Evolutionary conservation across 1,140 invertebrate genomes (phyloP).

Genomic region (Samia ricini): DNA sequence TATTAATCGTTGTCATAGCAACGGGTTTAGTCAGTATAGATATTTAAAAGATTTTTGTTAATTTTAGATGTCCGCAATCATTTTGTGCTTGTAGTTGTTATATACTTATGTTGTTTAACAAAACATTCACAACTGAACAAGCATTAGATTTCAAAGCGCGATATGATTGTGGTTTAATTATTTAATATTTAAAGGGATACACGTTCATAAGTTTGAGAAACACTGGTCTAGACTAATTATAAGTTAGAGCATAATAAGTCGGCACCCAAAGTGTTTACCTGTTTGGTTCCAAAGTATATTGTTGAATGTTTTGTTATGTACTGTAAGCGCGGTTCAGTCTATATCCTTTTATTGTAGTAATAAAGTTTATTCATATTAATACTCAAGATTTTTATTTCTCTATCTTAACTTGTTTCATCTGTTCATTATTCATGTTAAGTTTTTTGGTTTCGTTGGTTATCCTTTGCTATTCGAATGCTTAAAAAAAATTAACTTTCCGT

Average conservation of each 20-base stretch:
- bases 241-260: slow-evolving; percentile 71
- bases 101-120: slow-evolving; percentile 14
- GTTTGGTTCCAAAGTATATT: slow-evolving; percentile 73
- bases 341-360: slow-evolving; percentile 73
- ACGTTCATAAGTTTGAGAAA: slow-evolving; percentile 64
- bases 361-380: slow-evolving; percentile 75
- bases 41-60: slow-evolving; percentile 30
- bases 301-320: slow-evolving; percentile 73
- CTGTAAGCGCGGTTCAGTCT: slow-evolving; percentile 55
- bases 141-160: slow-evolving; percentile 22
- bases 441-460: not conserved
- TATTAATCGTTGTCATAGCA: slow-evolving; percentile 22
- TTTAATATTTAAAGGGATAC: slow-evolving; percentile 29
- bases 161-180: slow-evolving; percentile 18
- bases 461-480: not conserved
- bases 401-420: not conserved
- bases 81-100: slow-evolving; percentile 28
- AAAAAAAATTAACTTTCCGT: not conserved
- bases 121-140: slow-evolving; percentile 20
- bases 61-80: slow-evolving; percentile 27
- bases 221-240: slow-evolving; percentile 61
- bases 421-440: not conserved
- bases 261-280: slow-evolving; percentile 69
- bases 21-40: slow-evolving; percentile 30
- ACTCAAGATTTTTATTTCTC: slow-evolving; percentile 30